These are phyloP conservation scores for Eulimnadia texana DNA, from an alignment of 1,140 invertebrate species.

Conservation along the genomic window DNA sequence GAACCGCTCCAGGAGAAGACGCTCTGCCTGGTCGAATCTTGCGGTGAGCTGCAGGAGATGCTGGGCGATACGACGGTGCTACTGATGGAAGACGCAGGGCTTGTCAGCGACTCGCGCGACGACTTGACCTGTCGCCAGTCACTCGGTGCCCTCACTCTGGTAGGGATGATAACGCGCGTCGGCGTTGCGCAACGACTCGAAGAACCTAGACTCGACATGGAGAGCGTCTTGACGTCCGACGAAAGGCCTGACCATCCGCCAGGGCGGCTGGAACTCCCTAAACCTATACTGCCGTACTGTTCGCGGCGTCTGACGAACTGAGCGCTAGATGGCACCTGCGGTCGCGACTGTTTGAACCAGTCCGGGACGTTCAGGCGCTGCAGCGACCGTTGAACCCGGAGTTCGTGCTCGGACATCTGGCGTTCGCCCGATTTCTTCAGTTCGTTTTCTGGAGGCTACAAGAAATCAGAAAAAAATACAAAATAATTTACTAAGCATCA, in stretches of 20 bases:
- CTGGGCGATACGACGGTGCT: slow-evolving; percentile 14
- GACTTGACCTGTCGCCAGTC: slow-evolving; percentile 15
- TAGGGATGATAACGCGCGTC: slow-evolving; percentile 21
- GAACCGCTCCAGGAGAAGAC: slow-evolving; percentile 23
- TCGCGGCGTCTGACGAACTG: slow-evolving; percentile 1
- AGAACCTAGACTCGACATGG: slow-evolving; percentile 21
- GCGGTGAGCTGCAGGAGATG: slow-evolving; percentile 16
- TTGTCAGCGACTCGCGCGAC: slow-evolving; percentile 12
- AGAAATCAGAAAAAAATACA: slow-evolving; percentile 25
- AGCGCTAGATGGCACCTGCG: background rate
- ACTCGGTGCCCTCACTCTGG: slow-evolving; percentile 16
- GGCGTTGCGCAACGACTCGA: slow-evolving; percentile 18
- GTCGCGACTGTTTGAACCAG: slow-evolving; percentile 64
- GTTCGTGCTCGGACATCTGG: slow-evolving; percentile 74
- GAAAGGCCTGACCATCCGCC: slow-evolving; percentile 21
- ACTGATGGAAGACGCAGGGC: slow-evolving; percentile 11
- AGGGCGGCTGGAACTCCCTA: background rate
- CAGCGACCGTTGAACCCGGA: slow-evolving; percentile 77
- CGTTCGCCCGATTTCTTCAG: slow-evolving; percentile 63
- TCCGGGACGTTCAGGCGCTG: slow-evolving; percentile 86
- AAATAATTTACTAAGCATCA: background rate
- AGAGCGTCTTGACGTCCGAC: slow-evolving; percentile 18
- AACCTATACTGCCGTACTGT: slow-evolving; percentile 9
- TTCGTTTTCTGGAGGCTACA: slow-evolving; percentile 80
- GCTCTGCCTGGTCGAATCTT: slow-evolving; percentile 14